Base-by-base conservation (phyloP, 1,140 invertebrate genomes). In the Odontomachus brunneus region DNA sequence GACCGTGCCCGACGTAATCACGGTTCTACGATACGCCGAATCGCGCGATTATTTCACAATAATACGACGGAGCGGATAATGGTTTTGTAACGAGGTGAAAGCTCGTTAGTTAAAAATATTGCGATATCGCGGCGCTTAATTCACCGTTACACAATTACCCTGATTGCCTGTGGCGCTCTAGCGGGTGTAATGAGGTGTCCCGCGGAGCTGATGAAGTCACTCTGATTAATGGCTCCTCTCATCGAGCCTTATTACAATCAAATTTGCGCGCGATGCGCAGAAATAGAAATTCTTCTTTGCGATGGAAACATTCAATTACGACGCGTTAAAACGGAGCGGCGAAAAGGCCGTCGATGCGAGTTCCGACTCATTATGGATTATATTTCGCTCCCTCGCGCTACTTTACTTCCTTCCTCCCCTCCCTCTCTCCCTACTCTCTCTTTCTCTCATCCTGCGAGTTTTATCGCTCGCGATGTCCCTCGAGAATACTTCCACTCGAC, bases 281-380 rank as follows among this genome's bases (percentile, higher is more conserved):
- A 49, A 63, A 51, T 65, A 19, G 51, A 51, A 60, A 49, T 49
- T 22, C n/a, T 29, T 17, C 22, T 11, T 0, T 11, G 38, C 24
- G 7, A 63, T 12, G 12, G n/a, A 66, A 65, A 76, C 60, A 12
- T 53, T 76, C 4, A 76, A 66, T n/a, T 66, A 33, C 3, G n/a
- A 5, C 24, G 29, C 15, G 17, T 48, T 60, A 65, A 29, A 49
- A 49, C n/a, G 15, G 3, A 76, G 65, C 11, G 51, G n/a, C 17
- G 38, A 11, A 14, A 76, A n/a, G n/a, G n/a, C n/a, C 29, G 11
- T 9, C 12, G 19, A 24, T 2, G 51, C 22, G 7, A 24, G 19
- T 38, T 65, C 38, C 51, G 51, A 51, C 19, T 66, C 38, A 38
- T 53, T 12, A 38, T 12, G 14, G 11, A 38, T 7, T 24, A 66